These are phyloP conservation scores for Daktulosphaira vitifoliae DNA, from an alignment of 1,140 invertebrate species.

Conservation along the genomic window DNA sequence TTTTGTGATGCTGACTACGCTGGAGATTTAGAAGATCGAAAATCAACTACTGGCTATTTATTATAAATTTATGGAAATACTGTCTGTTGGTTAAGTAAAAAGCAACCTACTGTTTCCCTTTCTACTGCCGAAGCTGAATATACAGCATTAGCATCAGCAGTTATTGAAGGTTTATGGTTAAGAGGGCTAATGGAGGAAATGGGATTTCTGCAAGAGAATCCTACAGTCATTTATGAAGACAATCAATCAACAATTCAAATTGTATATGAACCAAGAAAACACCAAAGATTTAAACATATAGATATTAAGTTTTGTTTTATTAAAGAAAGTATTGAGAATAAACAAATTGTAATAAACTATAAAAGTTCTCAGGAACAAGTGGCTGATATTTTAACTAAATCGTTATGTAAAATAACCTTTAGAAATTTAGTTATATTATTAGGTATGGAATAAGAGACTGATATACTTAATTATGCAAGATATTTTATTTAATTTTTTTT, in stretches of 20 bases:
- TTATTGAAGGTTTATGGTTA: background rate
- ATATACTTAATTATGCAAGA: too few species aligned
- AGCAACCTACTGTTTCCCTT: conserved; percentile 44
- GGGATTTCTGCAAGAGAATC: background rate
- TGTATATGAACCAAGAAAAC: background rate
- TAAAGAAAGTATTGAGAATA: conserved; percentile 31
- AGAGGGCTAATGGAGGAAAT: background rate
- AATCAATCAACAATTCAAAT: background rate
- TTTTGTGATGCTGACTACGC: too few species aligned
- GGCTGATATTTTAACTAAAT: conserved; percentile 39
- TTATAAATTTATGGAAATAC: conserved; percentile 41
- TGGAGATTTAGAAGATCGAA: too few species aligned
- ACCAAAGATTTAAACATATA: conserved; percentile 37
- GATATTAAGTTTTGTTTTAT: conserved; percentile 36
- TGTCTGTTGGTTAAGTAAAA: conserved; percentile 47
- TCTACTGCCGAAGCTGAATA: conserved; percentile 2
- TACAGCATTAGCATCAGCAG: background rate
- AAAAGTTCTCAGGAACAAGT: conserved; percentile 35
- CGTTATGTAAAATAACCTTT: too few species aligned
- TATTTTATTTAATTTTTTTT: too few species aligned
- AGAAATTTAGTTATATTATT: too few species aligned
- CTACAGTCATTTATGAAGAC: background rate
- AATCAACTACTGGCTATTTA: conserved; percentile 42
- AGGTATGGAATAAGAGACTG: too few species aligned
- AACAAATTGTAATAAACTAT: conserved; percentile 34